These are phyloP conservation scores for Drosophila nebulosa DNA, from an alignment of 1,140 invertebrate species.

Conservation along the genomic window DNA sequence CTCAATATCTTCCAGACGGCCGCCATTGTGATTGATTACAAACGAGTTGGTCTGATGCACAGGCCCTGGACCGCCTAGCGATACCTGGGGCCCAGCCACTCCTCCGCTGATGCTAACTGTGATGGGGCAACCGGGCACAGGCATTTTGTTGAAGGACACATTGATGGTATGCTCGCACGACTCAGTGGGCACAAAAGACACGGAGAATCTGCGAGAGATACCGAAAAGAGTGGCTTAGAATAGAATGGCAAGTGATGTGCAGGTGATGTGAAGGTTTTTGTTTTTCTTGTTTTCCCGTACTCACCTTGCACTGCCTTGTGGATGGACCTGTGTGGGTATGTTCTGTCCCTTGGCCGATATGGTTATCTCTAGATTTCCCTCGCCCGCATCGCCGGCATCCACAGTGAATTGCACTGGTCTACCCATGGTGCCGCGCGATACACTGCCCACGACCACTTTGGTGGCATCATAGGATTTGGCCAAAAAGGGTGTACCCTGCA, in stretches of 20 bases:
- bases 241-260: too few species aligned
- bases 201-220: conserved; percentile 89
- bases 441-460: conserved; percentile 90
- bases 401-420: conserved; percentile 96
- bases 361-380: conserved; percentile 98
- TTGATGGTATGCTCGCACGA: conserved; percentile 96
- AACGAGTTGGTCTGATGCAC: conserved; percentile 85
- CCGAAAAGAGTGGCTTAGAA: background rate
- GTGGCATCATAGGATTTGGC: conserved; percentile 97
- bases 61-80: conserved; percentile 85
- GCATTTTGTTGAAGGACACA: conserved; percentile 97
- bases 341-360: conserved; percentile 96
- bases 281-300: too few species aligned
- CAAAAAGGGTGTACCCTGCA: conserved; percentile 94
- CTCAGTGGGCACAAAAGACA: conserved; percentile 97
- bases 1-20: conserved; percentile 94
- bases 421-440: conserved; percentile 90
- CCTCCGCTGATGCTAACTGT: conserved; percentile 88
- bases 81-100: conserved; percentile 88
- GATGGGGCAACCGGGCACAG: conserved; percentile 91
- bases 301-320: conserved; percentile 86
- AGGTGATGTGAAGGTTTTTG: background rate
- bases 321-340: conserved; percentile 98
- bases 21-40: conserved; percentile 88
- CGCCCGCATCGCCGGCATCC: conserved; percentile 97